Conservation (phyloP, 2,797 vertebrate genomes). For the Myiothlypis chrysogaster region DNA sequence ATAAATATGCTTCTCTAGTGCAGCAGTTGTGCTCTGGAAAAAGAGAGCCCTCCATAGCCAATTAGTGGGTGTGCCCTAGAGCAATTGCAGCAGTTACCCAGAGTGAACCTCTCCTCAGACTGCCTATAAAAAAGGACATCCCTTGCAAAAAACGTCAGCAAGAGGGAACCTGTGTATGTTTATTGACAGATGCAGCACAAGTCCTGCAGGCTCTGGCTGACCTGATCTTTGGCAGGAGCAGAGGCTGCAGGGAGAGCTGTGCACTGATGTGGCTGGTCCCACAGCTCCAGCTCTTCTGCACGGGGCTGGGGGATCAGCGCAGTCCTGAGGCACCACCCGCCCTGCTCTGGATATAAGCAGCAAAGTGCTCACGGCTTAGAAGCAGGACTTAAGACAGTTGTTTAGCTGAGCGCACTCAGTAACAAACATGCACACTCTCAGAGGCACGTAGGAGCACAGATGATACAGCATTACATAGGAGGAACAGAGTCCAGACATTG, state of each 20-base stretch:
- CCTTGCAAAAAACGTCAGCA: neutral
- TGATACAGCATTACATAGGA: neutral
- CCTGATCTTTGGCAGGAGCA: neutral
- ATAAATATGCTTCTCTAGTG: neutral
- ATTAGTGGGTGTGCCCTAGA: neutral
- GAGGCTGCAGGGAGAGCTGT: neutral
- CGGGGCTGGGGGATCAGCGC: neutral
- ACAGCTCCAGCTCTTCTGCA: neutral
- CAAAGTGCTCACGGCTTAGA: accelerated
- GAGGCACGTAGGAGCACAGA: accelerated
- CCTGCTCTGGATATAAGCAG: neutral
- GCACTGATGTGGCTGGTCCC: neutral
- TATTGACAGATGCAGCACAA: neutral
- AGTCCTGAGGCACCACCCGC: neutral
- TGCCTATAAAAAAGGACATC: neutral
- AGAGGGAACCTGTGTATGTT: neutral
- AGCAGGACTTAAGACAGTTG: neutral
- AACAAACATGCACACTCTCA: neutral
- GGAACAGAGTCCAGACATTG: neutral
- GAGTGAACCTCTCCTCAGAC: accelerated
- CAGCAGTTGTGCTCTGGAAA: neutral
- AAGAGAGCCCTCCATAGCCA: neutral
- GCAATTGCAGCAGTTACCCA: neutral
- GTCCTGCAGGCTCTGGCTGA: neutral
- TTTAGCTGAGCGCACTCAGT: neutral